A percentile compares a stretch with the other conserved stretches of the same genome.
These are phyloP conservation scores for Pogoniulus pusillus DNA, from an alignment of 2,797 vertebrate genomes.

Conservation along the genomic window DNA sequence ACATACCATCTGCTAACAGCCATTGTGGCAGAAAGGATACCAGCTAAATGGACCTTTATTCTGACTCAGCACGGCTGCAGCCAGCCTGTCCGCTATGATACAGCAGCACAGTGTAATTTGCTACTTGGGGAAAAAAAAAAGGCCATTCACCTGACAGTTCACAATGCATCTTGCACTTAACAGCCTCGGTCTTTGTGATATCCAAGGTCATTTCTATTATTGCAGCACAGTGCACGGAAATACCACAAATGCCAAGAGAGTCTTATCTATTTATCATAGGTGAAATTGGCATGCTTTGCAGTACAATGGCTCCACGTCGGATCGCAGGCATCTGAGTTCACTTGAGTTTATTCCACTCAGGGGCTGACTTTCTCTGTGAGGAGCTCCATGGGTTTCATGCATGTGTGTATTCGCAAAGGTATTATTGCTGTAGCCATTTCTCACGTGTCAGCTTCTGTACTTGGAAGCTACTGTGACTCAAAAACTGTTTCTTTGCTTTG, in stretches of 20 bases:
- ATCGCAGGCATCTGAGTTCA: not conserved
- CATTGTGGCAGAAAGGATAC: conserved; percentile 20
- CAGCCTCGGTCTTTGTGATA: conserved; percentile 37
- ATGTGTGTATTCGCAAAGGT: fast-evolving
- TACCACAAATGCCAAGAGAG: conserved; percentile 56
- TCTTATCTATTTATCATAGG: conserved; percentile 59
- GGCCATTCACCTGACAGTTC: conserved; percentile 43
- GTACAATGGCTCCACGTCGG: not conserved
- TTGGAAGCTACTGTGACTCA: not conserved
- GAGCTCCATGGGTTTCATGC: not conserved
- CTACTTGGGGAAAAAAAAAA: not conserved
- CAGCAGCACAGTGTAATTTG: not conserved
- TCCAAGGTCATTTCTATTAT: conserved; percentile 59
- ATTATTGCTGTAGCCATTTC: fast-evolving
- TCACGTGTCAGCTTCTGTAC: not conserved
- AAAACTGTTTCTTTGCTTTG: not conserved
- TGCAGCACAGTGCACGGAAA: conserved; percentile 64
- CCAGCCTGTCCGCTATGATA: not conserved
- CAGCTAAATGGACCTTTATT: conserved; percentile 1
- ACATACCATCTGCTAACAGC: not conserved
- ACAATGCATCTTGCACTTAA: conserved; percentile 4
- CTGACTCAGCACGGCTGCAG: conserved; percentile 48
- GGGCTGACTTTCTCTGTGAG: not conserved
- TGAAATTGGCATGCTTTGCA: conserved; percentile 40
- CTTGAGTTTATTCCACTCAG: not conserved